A percentile compares a stretch with the other conserved stretches of the same genome.
Conservation (phyloP, 2,888 invertebrate genomes). For the Pogonocherus hispidulus region DNA sequence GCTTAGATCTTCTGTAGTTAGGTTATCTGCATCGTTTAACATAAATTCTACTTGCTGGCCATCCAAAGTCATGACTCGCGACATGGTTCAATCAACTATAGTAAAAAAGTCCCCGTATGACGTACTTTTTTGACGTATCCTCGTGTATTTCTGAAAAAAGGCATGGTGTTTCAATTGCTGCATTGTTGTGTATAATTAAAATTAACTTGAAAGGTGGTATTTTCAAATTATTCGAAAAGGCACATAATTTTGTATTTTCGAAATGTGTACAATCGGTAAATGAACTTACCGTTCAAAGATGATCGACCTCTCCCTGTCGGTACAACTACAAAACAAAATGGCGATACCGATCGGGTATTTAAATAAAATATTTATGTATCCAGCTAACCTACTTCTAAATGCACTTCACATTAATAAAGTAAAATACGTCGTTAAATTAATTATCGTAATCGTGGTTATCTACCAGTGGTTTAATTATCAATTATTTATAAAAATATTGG, state of each 20-base stretch:
- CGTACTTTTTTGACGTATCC: constrained; percentile 23
- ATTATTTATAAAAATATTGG: background rate
- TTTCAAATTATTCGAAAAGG: constrained; percentile 13
- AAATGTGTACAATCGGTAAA: constrained; percentile 57
- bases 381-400: background rate
- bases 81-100: constrained; percentile 40
- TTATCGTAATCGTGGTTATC: too few relatives aligned
- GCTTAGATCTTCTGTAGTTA: constrained; percentile 39
- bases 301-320: constrained; percentile 37
- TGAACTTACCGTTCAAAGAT: constrained; percentile 49
- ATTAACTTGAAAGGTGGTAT: background rate
- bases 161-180: background rate
- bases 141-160: background rate
- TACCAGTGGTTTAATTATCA: background rate
- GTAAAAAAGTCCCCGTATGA: constrained; percentile 7
- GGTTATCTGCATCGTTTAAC: constrained; percentile 40
- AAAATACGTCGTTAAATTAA: too few relatives aligned
- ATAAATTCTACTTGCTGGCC: constrained; percentile 45
- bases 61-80: constrained; percentile 33
- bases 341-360: constrained; percentile 35
- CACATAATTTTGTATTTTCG: constrained; percentile 29
- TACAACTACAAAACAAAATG: constrained; percentile 44
- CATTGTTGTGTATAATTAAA: background rate
- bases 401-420: too few relatives aligned
- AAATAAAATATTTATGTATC: background rate